Evolutionary conservation across 2,797 vertebrate genomes (phyloP), one percentile per base, ranked within the genome.

Genomic region (Iguana delicatissima): DNA sequence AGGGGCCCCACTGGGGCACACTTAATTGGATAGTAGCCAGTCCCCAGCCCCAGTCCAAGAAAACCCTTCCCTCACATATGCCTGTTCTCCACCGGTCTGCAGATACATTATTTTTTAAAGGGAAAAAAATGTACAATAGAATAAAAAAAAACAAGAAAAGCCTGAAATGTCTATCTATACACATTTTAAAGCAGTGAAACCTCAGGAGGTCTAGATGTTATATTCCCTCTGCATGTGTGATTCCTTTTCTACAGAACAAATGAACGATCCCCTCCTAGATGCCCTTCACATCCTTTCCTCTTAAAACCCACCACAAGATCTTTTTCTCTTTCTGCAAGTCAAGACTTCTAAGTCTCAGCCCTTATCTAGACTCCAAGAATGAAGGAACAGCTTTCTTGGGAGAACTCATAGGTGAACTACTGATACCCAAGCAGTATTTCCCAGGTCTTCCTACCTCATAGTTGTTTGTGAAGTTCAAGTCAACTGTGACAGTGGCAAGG

Each of bases 361-460:
- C 35, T 74, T 46, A 52, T n/a, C 32, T 26, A 32, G 26, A 22
- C 10, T 29, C n/a, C 29, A 52, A 14, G 3, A 24, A 24, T 4
- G 62, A 35, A 32, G 24, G 38, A 26, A 72, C 1, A 35, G n/a
- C 50, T 35, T 52, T 55, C 67, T 50, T 35, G 18, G 3, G n/a
- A 88, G 13, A 57, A n/a, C 18, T 74, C 50, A 35, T 8, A 55
- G 10, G 46, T 14, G 2, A 35, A 86, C 1, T 7, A 16, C 4
- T 0, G 6, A 29, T n/a, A 22, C 42, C 18, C 29, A 59, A 42
- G 13, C 57, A 24, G 12, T 64, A n/a, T 64, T 22, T 13, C 18
- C 8, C 35, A 55, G 29, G 42, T 32, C 57, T 38, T 83, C 85
- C 81, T 91, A 91, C 90, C 86, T 91, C 81, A 84, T 88, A 88